These are phyloP conservation scores for Propsilocerus akamusi DNA, from an alignment of 1,140 invertebrate genomes.

Conservation along the genomic window DNA sequence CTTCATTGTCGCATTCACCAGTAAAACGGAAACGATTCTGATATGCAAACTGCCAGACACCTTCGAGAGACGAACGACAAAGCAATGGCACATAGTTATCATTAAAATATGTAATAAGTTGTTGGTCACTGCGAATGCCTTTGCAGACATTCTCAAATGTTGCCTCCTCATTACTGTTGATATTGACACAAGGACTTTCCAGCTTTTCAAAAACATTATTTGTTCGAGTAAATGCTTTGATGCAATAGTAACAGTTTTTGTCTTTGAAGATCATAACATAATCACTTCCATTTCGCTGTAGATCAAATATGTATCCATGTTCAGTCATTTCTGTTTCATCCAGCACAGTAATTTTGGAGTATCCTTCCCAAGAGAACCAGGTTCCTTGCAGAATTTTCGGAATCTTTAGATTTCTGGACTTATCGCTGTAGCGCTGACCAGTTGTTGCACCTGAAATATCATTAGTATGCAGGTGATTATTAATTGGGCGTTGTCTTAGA, in stretches of 20 bases:
- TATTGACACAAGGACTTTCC: conserved; percentile 63
- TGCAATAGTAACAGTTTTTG: conserved; percentile 62
- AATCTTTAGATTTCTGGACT: conserved; percentile 27
- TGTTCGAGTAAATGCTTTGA: conserved; percentile 67
- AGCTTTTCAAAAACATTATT: conserved; percentile 81
- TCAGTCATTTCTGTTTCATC: conserved; percentile 55
- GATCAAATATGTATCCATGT: conserved; percentile 49
- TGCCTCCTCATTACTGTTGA: conserved; percentile 38
- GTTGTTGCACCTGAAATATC: background rate
- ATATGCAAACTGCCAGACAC: conserved; percentile 89
- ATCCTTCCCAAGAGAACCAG: conserved; percentile 83
- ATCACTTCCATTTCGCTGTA: conserved; percentile 56
- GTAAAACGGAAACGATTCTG: conserved; percentile 80
- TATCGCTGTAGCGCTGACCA: background rate
- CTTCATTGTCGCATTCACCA: conserved; percentile 71
- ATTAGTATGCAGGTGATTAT: background rate
- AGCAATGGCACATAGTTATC: conserved; percentile 83
- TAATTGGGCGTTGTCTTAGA: background rate
- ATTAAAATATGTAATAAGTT: conserved; percentile 70
- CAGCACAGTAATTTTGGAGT: conserved; percentile 64
- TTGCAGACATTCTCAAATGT: conserved; percentile 58
- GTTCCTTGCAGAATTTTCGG: conserved; percentile 59
- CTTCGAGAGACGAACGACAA: conserved; percentile 81
- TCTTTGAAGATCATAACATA: conserved; percentile 69
- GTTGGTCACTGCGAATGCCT: conserved; percentile 52